A percentile compares a stretch with the other conserved stretches of the same genome.
phyloP scores from a whole-genome alignment of 1,140 invertebrate genomes.

The Nymphalis io region DNA sequence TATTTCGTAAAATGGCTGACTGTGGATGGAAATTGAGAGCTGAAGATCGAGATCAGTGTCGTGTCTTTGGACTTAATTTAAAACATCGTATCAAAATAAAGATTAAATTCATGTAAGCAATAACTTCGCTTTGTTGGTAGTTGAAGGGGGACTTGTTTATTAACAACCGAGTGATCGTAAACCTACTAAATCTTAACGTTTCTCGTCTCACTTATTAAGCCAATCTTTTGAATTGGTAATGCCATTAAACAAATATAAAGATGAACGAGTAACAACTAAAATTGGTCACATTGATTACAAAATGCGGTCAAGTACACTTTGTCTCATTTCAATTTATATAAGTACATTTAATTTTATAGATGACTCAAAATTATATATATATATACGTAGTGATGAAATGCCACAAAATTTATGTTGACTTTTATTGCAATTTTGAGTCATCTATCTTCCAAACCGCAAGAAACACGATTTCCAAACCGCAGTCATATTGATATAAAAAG shows the following conservation, averaged over 20 bases:
- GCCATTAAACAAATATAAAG: constrained; percentile 32
- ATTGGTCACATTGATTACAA: constrained; percentile 21
- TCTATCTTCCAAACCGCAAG: no score
- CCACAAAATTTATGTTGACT: no score
- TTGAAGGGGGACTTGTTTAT: background rate
- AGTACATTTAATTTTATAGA: background rate
- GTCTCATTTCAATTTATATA: background rate
- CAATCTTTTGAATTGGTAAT: constrained; percentile 40
- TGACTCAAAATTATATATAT: background rate
- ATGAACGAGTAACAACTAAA: constrained; percentile 5
- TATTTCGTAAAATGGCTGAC: no score
- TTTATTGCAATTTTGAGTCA: no score
- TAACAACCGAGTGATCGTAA: constrained; percentile 25
- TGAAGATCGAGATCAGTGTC: no score
- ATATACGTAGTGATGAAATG: no score
- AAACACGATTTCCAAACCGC: no score
- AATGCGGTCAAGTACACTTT: constrained; percentile 29
- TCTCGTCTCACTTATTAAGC: constrained; percentile 38
- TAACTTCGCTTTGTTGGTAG: background rate
- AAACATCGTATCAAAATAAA: no score
- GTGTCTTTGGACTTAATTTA: no score
- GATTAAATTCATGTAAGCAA: background rate
- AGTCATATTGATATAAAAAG: no score
- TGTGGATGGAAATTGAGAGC: no score
- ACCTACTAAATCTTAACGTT: constrained; percentile 32